These are phyloP conservation scores for Dromas ardeola DNA, from an alignment of 2,113 vertebrate species.

Conservation along the genomic window DNA sequence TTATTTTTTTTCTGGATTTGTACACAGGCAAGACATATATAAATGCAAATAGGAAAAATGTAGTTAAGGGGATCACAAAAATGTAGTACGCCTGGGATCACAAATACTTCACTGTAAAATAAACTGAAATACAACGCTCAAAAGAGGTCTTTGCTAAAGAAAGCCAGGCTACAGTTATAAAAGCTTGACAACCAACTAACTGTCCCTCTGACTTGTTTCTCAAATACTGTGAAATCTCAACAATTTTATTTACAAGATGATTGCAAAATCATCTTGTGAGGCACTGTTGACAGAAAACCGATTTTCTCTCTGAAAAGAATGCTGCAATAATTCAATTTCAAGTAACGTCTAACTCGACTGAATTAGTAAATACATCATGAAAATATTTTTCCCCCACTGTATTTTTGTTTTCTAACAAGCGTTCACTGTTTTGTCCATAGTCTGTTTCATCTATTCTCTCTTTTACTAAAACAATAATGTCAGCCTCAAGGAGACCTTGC, in stretches of 20 bases:
- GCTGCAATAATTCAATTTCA: background rate
- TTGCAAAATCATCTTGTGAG: background rate
- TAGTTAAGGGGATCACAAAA: background rate
- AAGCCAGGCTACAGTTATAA: background rate
- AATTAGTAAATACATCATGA: background rate
- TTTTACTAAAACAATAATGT: background rate
- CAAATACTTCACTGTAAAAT: background rate
- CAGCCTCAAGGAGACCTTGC: background rate
- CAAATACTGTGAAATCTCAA: background rate
- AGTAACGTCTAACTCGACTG: background rate
- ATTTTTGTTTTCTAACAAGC: background rate
- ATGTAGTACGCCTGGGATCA: background rate
- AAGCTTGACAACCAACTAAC: background rate
- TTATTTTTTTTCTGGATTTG: conserved; percentile 1
- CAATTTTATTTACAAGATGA: background rate
- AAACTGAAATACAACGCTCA: background rate
- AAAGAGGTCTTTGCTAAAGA: background rate
- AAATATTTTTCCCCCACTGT: background rate
- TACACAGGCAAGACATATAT: background rate
- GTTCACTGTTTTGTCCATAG: background rate
- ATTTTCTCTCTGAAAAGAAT: background rate
- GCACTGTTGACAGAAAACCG: background rate
- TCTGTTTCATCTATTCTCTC: background rate
- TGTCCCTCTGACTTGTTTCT: background rate
- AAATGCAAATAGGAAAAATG: background rate